A percentile compares a stretch with the other conserved stretches of the same genome.
These are phyloP conservation scores for Heterotilapia buettikoferi DNA, from an alignment of 2,113 vertebrate species.

Conservation along the genomic window DNA sequence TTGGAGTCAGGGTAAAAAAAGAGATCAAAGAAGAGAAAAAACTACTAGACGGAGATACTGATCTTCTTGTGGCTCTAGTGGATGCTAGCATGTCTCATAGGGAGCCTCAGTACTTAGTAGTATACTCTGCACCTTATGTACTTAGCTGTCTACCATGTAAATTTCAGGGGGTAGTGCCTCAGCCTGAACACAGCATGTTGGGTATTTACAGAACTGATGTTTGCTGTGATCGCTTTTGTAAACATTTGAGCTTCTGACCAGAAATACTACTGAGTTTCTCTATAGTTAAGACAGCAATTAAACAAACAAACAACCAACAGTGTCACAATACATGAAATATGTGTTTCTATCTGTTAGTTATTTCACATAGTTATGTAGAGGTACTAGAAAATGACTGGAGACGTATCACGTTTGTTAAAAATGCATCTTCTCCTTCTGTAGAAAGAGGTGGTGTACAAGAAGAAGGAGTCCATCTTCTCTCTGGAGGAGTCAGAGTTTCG, in stretches of 20 bases:
- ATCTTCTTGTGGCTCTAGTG: background rate
- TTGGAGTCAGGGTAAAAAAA: background rate
- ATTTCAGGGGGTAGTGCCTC: background rate
- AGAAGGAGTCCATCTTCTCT: constrained; percentile 86
- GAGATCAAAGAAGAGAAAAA: background rate
- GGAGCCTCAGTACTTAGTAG: background rate
- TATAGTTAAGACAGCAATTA: background rate
- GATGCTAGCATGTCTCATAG: background rate
- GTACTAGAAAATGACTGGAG: background rate
- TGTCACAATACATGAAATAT: background rate
- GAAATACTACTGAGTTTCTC: background rate
- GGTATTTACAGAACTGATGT: background rate
- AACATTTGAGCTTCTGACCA: background rate
- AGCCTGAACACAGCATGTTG: background rate
- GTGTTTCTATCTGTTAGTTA: background rate
- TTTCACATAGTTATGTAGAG: background rate
- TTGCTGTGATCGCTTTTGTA: background rate
- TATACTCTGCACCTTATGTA: background rate
- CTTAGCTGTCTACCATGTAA: background rate
- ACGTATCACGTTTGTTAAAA: background rate
- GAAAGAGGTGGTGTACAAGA: constrained; percentile 84
- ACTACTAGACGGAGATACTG: background rate
- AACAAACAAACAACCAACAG: background rate
- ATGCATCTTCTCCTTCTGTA: background rate
- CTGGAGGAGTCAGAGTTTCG: constrained; percentile 85